Percentiles rank a stretch among this genome's conserved stretches.
phyloP scores from a whole-genome alignment of 2,797 vertebrate species.

The Lagocephalus sceleratus region DNA sequence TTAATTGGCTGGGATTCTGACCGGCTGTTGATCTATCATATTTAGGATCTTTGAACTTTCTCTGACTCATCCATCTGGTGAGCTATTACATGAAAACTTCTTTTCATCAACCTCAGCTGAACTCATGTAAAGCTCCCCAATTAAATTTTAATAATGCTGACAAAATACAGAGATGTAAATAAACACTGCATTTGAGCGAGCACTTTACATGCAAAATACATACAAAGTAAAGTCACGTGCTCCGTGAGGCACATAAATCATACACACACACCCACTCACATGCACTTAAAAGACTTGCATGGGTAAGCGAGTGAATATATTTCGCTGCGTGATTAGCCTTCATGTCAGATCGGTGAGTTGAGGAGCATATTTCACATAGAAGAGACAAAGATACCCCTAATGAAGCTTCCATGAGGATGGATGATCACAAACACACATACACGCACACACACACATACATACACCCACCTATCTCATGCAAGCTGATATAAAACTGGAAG shows the following conservation, averaged over 20 bases:
- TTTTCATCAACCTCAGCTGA: conserved; percentile 3
- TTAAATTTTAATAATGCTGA: conserved; percentile 10
- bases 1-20: not conserved
- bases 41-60: not conserved
- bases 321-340: conserved; percentile 4
- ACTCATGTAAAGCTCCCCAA: conserved; percentile 3
- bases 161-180: conserved; percentile 3
- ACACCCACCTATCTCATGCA: conserved; percentile 7
- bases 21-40: not conserved
- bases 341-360: conserved; percentile 1
- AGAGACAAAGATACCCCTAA: not conserved
- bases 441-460: not conserved
- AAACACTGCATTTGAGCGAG: not conserved
- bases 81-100: conserved; percentile 1
- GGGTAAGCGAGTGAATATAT: conserved; percentile 27
- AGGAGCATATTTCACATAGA: conserved; percentile 1
- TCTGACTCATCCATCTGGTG: not conserved
- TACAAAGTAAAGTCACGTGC: conserved; percentile 45
- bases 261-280: conserved; percentile 4
- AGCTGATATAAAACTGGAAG: conserved; percentile 23
- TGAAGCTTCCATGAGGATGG: not conserved
- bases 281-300: conserved; percentile 5
- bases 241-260: conserved; percentile 23
- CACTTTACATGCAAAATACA: conserved; percentile 49
- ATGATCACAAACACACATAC: conserved; percentile 3